Evolutionary conservation across 2,888 invertebrate genomes (phyloP).

Genomic region (Cheiracanthium punctorium): DNA sequence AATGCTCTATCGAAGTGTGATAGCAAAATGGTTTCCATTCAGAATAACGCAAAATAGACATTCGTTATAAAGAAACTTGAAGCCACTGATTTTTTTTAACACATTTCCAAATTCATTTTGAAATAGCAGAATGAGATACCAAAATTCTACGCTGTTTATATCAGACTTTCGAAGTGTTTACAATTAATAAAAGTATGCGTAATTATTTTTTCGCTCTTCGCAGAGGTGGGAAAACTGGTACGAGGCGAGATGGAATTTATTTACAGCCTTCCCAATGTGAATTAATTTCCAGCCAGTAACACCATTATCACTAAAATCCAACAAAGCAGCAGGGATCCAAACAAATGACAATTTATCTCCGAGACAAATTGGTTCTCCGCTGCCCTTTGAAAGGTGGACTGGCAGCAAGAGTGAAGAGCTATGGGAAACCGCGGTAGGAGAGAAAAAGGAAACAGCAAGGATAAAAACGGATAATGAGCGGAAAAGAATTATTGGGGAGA

Average conservation of each 20-base stretch:
- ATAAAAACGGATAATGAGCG: neutral
- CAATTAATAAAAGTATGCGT: too few species aligned
- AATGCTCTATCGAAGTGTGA: too few species aligned
- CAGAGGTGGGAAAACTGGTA: too few species aligned
- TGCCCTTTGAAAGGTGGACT: neutral
- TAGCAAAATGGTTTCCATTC: too few species aligned
- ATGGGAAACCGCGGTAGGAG: neutral
- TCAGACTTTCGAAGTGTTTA: too few species aligned
- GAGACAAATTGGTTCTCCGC: neutral
- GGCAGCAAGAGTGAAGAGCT: neutral
- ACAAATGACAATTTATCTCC: neutral
- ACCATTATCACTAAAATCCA: conserved; percentile 11
- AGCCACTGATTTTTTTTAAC: too few species aligned
- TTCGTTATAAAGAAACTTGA: too few species aligned
- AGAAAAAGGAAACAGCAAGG: neutral
- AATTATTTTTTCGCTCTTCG: too few species aligned
- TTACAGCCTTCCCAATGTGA: neutral
- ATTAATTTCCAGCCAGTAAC: neutral
- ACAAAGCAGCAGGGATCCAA: neutral
- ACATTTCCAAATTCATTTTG: too few species aligned
- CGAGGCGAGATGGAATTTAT: neutral
- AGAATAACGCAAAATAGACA: too few species aligned
- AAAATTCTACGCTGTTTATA: too few species aligned
- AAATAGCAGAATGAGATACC: too few species aligned
- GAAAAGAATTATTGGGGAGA: neutral